Conservation (phyloP, 2,113 vertebrate genomes). For the Delphinus delphis region DNA sequence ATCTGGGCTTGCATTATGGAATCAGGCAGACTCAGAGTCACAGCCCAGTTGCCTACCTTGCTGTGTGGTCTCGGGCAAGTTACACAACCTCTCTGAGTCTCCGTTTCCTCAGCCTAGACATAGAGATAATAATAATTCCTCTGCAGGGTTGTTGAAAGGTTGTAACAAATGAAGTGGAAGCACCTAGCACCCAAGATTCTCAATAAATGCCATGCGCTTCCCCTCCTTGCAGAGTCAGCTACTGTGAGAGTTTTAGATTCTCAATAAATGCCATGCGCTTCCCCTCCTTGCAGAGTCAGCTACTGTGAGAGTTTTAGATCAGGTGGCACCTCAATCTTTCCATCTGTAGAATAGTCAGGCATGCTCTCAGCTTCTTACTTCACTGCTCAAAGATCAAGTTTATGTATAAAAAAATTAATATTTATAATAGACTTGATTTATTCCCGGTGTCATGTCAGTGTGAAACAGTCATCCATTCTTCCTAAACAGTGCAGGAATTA, state of each 20-base stretch:
- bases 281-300: background rate
- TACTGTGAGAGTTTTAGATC: background rate
- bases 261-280: background rate
- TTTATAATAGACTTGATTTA: constrained; percentile 17
- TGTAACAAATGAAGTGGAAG: background rate
- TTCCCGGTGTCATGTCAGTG: background rate
- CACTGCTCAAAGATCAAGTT: background rate
- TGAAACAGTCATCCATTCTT: background rate
- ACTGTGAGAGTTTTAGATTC: background rate
- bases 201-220: background rate
- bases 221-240: background rate
- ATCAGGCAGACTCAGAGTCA: background rate
- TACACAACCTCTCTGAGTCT: background rate
- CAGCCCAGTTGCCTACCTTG: background rate
- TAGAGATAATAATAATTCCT: background rate
- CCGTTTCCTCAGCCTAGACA: background rate
- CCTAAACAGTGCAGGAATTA: background rate
- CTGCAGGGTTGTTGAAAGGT: background rate
- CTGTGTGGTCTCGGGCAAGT: background rate
- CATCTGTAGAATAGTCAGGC: background rate
- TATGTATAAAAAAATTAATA: background rate
- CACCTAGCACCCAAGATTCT: background rate
- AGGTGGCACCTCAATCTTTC: background rate
- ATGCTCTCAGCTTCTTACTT: background rate
- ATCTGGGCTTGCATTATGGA: background rate